Conservation (phyloP, 2,888 invertebrate genomes). For the Hyposoter dolosus region DNA sequence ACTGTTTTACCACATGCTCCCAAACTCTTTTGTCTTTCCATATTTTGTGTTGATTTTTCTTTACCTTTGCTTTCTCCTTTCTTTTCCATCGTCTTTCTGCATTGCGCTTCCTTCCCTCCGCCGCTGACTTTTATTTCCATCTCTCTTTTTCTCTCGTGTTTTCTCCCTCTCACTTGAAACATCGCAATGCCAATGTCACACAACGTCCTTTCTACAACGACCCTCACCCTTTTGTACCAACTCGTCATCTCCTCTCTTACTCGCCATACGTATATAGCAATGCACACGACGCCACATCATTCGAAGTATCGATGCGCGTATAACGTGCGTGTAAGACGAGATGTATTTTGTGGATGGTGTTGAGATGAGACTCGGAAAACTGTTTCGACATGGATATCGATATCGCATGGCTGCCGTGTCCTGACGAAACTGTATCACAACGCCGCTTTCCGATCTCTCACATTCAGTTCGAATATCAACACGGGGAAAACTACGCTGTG, state of each 20-base stretch:
- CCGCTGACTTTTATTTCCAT: constrained; percentile 13
- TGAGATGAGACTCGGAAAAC: constrained; percentile 71
- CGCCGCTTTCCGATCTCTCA: constrained; percentile 29
- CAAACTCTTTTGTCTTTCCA: background rate
- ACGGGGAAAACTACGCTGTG: constrained; percentile 16
- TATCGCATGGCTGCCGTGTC: constrained; percentile 71
- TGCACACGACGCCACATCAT: constrained; percentile 75
- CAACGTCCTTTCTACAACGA: constrained; percentile 67
- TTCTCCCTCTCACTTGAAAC: constrained; percentile 48
- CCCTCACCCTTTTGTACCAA: constrained; percentile 47
- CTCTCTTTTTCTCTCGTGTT: constrained; percentile 23
- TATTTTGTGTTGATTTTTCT: background rate
- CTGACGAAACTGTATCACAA: constrained; percentile 64
- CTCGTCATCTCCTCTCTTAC: constrained; percentile 7
- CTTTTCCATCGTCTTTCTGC: constrained; percentile 9
- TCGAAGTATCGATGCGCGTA: constrained; percentile 21
- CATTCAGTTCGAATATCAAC: constrained; percentile 2
- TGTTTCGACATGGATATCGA: constrained; percentile 76
- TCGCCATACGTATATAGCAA: constrained; percentile 7
- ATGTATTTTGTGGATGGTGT: constrained; percentile 38
- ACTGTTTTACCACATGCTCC: background rate
- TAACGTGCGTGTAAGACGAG: constrained; percentile 40
- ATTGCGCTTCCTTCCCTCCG: constrained; percentile 5
- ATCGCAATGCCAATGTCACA: constrained; percentile 69
- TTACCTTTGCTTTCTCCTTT: constrained; percentile 32